phyloP scores from a whole-genome alignment of 1,140 invertebrate species.

The Phymastichus coffea region DNA sequence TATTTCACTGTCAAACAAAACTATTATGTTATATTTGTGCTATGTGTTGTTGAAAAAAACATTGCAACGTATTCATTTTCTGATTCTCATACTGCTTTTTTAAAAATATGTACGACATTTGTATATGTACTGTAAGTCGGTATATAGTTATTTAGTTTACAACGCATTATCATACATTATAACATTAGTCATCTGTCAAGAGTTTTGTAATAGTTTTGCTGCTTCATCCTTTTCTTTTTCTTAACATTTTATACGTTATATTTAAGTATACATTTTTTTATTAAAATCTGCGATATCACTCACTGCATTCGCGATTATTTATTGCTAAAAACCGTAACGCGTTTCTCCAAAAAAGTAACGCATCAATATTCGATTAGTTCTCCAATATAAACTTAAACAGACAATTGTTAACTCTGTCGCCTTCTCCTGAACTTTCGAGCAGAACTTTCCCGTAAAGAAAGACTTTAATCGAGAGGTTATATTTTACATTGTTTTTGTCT shows the following conservation, averaged over 20 bases:
- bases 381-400: background rate
- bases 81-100: too few relatives aligned
- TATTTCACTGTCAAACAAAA: too few relatives aligned
- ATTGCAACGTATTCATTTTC: too few relatives aligned
- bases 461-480: background rate
- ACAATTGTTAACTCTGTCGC: background rate
- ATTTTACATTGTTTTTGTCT: background rate
- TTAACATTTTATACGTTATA: conserved; percentile 9
- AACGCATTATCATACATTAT: background rate
- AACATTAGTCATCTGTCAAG: background rate
- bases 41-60: too few relatives aligned
- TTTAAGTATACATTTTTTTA: conserved; percentile 22
- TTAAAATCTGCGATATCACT: conserved; percentile 24
- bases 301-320: conserved; percentile 12
- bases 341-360: background rate
- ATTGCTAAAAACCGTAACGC: conserved; percentile 21
- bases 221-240: conserved; percentile 3
- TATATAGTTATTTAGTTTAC: too few relatives aligned
- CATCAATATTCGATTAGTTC: background rate
- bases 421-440: background rate
- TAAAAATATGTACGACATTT: too few relatives aligned
- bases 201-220: conserved; percentile 15
- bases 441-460: background rate
- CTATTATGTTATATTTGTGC: too few relatives aligned
- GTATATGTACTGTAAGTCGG: too few relatives aligned